A percentile compares a stretch with the other conserved stretches of the same genome.
Evolutionary conservation across 2,888 invertebrate genomes (phyloP).

Genomic region (Scaptomyza tumidula): DNA sequence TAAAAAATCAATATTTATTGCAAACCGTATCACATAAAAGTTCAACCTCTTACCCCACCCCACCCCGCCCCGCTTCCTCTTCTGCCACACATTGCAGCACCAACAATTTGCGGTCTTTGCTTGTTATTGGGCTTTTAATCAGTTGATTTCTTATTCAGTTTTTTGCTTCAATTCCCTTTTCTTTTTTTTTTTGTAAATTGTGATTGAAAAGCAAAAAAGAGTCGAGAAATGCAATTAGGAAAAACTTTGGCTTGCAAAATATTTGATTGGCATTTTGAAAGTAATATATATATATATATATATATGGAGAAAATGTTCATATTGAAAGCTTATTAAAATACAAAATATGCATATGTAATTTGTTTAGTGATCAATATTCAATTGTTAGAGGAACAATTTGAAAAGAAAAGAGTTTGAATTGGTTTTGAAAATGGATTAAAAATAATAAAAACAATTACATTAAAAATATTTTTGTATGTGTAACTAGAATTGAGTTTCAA

Average conservation of each 20-base stretch:
- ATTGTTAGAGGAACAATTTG: not conserved
- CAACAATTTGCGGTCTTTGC: slow-evolving; percentile 67
- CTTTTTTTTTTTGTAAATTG: slow-evolving; percentile 33
- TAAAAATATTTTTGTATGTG: not conserved
- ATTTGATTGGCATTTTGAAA: slow-evolving; percentile 2
- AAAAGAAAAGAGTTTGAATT: too few relatives aligned
- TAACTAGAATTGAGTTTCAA: not conserved
- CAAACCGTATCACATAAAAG: slow-evolving; percentile 33
- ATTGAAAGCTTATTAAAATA: slow-evolving; percentile 33
- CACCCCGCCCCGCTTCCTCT: too few relatives aligned
- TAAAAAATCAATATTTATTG: slow-evolving; percentile 79
- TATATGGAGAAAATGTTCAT: not conserved
- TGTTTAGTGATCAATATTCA: not conserved
- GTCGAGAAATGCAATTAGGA: slow-evolving; percentile 64
- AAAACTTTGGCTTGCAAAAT: slow-evolving; percentile 23
- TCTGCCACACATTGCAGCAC: slow-evolving; percentile 8
- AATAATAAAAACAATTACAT: not conserved
- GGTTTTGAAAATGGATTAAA: too few relatives aligned
- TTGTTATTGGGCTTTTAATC: slow-evolving; percentile 76
- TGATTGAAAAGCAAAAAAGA: slow-evolving; percentile 36
- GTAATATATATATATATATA: not conserved
- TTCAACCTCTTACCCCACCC: not conserved
- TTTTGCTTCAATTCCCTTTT: slow-evolving; percentile 23
- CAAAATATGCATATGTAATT: not conserved
- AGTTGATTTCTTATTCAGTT: slow-evolving; percentile 74